Evolutionary conservation across 2,888 invertebrate genomes (phyloP).

Genomic region (Ophonus ardosiacus): DNA sequence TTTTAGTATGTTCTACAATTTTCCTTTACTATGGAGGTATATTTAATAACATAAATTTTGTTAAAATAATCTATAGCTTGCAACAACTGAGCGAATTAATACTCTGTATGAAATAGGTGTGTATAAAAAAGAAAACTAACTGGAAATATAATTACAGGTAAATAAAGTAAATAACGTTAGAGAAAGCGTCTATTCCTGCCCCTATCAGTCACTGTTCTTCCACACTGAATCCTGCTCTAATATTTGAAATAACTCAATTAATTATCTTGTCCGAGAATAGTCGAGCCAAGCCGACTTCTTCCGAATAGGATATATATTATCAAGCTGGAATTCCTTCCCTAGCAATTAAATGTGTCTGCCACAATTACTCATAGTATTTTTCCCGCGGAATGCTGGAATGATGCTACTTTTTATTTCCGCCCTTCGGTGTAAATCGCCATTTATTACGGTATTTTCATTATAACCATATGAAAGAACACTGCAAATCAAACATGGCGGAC

Average conservation of each 20-base stretch:
- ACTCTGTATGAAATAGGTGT: neutral
- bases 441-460: constrained; percentile 62
- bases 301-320: constrained; percentile 39
- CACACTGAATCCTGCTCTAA: constrained; percentile 25
- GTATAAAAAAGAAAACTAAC: neutral
- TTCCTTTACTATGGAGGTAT: too few relatives aligned
- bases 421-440: constrained; percentile 58
- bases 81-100: too few relatives aligned
- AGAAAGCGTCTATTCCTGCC: constrained; percentile 1
- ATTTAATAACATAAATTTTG: too few relatives aligned
- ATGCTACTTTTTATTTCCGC: constrained; percentile 53
- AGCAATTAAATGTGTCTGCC: constrained; percentile 57
- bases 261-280: constrained; percentile 20
- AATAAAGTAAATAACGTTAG: neutral
- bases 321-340: constrained; percentile 49
- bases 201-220: constrained; percentile 4
- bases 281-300: constrained; percentile 8
- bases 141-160: neutral
- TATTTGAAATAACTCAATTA: constrained; percentile 61
- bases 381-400: constrained; percentile 42
- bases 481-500: constrained; percentile 56
- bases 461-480: constrained; percentile 40
- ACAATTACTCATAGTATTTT: constrained; percentile 60
- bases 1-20: too few relatives aligned
- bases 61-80: too few relatives aligned